Evolutionary conservation across 2,797 vertebrate species (phyloP).

Genomic region (Crocodylus rhombifer): DNA sequence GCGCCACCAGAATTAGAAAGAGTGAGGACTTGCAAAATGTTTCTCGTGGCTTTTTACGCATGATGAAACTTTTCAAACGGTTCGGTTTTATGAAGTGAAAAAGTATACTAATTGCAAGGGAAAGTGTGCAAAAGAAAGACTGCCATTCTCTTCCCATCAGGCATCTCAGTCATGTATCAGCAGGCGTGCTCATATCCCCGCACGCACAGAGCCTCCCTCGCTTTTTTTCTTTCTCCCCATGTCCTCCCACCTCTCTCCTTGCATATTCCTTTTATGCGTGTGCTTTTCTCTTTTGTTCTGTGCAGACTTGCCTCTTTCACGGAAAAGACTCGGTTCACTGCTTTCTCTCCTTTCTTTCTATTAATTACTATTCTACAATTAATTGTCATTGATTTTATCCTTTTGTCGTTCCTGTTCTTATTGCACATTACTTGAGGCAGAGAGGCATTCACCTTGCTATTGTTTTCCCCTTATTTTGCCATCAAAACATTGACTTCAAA

Average conservation of each 20-base stretch:
- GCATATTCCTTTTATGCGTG: not conserved
- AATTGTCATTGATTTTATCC: not conserved
- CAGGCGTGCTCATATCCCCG: too few species aligned
- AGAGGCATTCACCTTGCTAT: fast-evolving
- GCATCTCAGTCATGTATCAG: not conserved
- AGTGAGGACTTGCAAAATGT: not conserved
- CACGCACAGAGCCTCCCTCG: not conserved
- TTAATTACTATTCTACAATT: not conserved
- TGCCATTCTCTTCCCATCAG: not conserved
- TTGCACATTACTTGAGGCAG: not conserved
- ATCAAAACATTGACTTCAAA: not conserved
- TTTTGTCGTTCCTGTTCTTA: not conserved
- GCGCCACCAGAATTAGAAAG: slow-evolving; percentile 10
- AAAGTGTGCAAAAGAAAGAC: not conserved
- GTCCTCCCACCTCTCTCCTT: not conserved
- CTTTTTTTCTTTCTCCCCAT: not conserved
- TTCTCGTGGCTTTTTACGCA: not conserved
- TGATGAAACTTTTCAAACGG: not conserved
- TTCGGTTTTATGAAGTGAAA: not conserved
- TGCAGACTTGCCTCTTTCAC: not conserved
- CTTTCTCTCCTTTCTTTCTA: not conserved
- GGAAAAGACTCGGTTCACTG: not conserved
- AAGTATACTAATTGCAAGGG: not conserved
- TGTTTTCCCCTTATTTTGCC: not conserved
- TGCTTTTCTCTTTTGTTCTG: not conserved